These are phyloP conservation scores for Tauraco erythrolophus DNA, from an alignment of 2,113 vertebrate species.

Conservation along the genomic window DNA sequence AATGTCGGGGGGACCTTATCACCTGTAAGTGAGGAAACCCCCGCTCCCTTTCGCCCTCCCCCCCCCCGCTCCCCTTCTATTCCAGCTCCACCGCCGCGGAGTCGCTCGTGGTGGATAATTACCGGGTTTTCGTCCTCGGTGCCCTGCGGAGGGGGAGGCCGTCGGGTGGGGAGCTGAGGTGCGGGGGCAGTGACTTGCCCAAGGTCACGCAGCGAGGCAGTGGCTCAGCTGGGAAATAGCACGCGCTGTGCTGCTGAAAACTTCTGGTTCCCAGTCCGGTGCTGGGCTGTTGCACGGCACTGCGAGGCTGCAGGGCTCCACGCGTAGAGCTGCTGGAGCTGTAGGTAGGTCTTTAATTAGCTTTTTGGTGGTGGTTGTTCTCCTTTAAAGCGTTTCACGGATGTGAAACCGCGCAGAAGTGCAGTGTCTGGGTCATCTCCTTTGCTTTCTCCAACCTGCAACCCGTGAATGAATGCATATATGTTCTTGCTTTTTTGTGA, in stretches of 20 bases:
- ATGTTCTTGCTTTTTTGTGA: neutral
- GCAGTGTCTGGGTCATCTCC: neutral
- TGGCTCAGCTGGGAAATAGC: neutral
- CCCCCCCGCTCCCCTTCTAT: rapidly evolving
- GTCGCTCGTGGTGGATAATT: neutral
- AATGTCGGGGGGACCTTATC: neutral
- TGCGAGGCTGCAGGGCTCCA: neutral
- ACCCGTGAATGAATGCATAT: neutral
- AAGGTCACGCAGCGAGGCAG: conserved; percentile 8
- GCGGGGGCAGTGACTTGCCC: neutral
- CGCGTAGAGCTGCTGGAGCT: neutral
- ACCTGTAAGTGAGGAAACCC: neutral
- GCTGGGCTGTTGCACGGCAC: neutral
- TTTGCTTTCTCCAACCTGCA: neutral
- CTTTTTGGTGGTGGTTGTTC: neutral
- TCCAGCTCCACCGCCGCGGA: neutral
- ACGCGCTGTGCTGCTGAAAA: neutral
- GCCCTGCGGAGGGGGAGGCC: neutral
- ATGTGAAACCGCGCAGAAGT: neutral
- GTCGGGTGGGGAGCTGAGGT: neutral
- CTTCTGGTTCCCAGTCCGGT: neutral
- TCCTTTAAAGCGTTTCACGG: neutral
- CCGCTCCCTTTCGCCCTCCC: rapidly evolving
- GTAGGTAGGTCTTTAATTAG: neutral
- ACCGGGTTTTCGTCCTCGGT: neutral